phyloP scores from a whole-genome alignment of 2,113 vertebrate species.

The Phyllopteryx taeniolatus region DNA sequence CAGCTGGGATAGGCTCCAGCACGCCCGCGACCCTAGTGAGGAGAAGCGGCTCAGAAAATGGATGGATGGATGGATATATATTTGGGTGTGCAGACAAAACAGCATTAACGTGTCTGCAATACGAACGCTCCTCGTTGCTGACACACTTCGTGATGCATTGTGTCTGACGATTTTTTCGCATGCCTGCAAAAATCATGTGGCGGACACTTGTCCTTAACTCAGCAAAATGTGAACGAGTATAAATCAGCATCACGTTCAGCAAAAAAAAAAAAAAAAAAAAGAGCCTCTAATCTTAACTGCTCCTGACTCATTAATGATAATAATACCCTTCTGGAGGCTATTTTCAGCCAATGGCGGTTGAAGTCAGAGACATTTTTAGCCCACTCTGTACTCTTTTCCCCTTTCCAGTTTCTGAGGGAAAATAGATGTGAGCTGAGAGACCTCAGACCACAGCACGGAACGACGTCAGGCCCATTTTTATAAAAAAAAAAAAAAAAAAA shows the following conservation, averaged over 20 bases:
- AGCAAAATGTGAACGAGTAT: slow-evolving; percentile 32
- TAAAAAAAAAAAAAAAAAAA: neutral
- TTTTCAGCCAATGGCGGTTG: slow-evolving; percentile 72
- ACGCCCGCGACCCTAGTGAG: too few relatives aligned
- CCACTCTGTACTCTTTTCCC: slow-evolving; percentile 51
- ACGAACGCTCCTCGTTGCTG: neutral
- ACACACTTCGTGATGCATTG: neutral
- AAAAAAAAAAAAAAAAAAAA: slow-evolving; percentile 48
- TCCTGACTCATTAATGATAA: slow-evolving; percentile 75
- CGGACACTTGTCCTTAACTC: slow-evolving; percentile 15
- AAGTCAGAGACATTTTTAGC: slow-evolving; percentile 75
- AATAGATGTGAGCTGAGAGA: slow-evolving; percentile 66
- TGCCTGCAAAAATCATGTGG: neutral
- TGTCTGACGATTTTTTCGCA: neutral
- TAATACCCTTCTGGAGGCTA: slow-evolving; percentile 71
- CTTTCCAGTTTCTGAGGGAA: slow-evolving; percentile 70
- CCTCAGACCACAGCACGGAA: slow-evolving; percentile 72
- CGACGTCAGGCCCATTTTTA: slow-evolving; percentile 70
- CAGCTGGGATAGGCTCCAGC: too few relatives aligned
- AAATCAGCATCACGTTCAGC: slow-evolving; percentile 36
- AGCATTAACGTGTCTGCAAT: neutral
- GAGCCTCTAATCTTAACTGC: slow-evolving; percentile 54
- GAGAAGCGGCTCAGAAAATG: too few relatives aligned
- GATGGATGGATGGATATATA: neutral
- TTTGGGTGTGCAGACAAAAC: neutral